Evolutionary conservation across 2,888 invertebrate species (phyloP).

Genomic region (Dynastes maya): DNA sequence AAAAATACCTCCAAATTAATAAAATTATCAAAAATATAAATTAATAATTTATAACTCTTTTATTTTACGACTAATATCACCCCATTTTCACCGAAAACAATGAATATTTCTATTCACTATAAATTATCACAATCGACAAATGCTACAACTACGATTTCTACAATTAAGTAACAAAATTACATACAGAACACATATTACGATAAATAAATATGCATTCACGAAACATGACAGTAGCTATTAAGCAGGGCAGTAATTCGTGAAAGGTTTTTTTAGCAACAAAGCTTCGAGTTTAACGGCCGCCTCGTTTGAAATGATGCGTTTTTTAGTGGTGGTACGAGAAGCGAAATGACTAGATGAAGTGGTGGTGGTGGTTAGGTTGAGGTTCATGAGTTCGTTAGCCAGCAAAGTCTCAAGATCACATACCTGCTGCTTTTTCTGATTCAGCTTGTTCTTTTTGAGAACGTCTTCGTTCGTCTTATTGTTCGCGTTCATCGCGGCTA

Average conservation of each 20-base stretch:
- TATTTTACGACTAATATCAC: background rate
- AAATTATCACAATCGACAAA: conserved; percentile 12
- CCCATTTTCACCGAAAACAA: conserved; percentile 8
- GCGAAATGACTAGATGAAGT: conserved; percentile 21
- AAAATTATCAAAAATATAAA: background rate
- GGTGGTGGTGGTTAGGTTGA: conserved; percentile 17
- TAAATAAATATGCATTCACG: background rate
- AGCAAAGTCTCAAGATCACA: conserved; percentile 58
- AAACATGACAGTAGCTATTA: background rate
- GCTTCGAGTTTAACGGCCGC: conserved; percentile 31
- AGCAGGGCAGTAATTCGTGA: conserved; percentile 19
- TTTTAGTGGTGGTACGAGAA: conserved; percentile 14
- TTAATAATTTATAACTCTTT: background rate
- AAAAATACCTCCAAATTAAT: background rate
- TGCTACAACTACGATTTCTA: background rate
- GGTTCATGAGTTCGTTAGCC: conserved; percentile 43
- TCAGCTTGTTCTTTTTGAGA: conserved; percentile 82
- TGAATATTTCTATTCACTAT: conserved; percentile 21
- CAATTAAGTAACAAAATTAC: background rate
- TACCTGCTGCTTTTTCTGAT: conserved; percentile 95
- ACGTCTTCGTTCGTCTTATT: conserved; percentile 82
- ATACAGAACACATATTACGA: background rate
- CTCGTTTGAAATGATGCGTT: conserved; percentile 29
- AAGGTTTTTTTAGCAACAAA: conserved; percentile 30
- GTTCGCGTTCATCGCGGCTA: conserved; percentile 82